A percentile compares a stretch with the other conserved stretches of the same genome.
Evolutionary conservation across 2,113 vertebrate species (phyloP).

Genomic region (Oncorhynchus clarkii): DNA sequence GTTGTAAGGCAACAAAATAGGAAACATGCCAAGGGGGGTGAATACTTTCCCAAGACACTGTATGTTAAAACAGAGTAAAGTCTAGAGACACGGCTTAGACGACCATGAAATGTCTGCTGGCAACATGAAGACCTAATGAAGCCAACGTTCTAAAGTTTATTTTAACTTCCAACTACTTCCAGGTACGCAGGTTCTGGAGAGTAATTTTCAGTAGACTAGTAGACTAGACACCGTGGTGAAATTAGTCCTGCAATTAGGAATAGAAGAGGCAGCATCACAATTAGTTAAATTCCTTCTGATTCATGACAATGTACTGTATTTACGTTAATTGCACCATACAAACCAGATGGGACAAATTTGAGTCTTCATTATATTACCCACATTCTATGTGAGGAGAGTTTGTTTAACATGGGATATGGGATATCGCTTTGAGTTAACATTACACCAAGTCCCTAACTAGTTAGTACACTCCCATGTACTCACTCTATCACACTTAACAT

Average conservation of each 20-base stretch:
- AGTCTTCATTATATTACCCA: conserved; percentile 25
- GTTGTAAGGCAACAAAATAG: too few relatives aligned
- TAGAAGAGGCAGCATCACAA: neutral
- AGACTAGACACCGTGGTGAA: neutral
- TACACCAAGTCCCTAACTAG: conserved; percentile 35
- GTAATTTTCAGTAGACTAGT: neutral
- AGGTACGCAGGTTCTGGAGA: neutral
- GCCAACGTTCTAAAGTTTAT: neutral
- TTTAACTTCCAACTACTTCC: neutral
- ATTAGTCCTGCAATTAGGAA: neutral
- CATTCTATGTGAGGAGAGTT: conserved; percentile 26
- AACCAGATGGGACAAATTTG: conserved; percentile 19
- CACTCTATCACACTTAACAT: conserved; percentile 30
- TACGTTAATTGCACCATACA: conserved; percentile 22
- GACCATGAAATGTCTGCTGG: neutral
- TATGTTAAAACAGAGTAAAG: too few relatives aligned
- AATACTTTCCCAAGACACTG: too few relatives aligned
- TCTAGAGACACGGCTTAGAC: neutral
- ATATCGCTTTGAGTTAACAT: conserved; percentile 45
- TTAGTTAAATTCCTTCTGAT: conserved; percentile 9
- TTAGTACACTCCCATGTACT: conserved; percentile 24
- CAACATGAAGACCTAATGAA: neutral
- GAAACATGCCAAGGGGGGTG: too few relatives aligned
- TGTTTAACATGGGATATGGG: conserved; percentile 42
- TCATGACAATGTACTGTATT: conserved; percentile 23